These are phyloP conservation scores for Bettongia penicillata DNA, from an alignment of 2,113 vertebrate species.

Conservation along the genomic window DNA sequence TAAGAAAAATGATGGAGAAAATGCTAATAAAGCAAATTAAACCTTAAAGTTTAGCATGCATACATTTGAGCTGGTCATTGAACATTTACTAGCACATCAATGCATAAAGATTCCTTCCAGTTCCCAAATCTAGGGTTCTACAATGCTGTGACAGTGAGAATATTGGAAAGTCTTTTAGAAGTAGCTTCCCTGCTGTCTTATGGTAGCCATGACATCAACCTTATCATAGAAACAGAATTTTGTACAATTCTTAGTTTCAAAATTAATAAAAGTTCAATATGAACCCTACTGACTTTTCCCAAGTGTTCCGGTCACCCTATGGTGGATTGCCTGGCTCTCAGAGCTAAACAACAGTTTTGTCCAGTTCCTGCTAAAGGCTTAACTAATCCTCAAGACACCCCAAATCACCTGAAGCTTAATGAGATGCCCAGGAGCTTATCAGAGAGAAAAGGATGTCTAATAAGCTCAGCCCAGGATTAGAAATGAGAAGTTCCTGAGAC, in stretches of 20 bases:
- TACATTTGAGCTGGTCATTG: not conserved
- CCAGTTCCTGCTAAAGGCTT: conserved; percentile 52
- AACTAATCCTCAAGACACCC: conserved; percentile 71
- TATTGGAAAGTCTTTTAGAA: not conserved
- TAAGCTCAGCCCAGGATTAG: conserved; percentile 58
- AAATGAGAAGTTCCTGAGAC: conserved; percentile 48
- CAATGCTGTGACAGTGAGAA: not conserved
- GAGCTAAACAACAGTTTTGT: conserved; percentile 51
- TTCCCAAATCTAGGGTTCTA: not conserved
- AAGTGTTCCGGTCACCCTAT: not conserved
- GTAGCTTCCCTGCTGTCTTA: not conserved
- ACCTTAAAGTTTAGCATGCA: not conserved
- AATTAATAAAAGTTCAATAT: conserved; percentile 25
- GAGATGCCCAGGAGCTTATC: conserved; percentile 48
- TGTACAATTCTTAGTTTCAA: not conserved
- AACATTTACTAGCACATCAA: not conserved
- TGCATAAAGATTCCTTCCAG: not conserved
- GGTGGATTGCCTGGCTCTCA: conserved; percentile 47
- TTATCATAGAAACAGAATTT: not conserved
- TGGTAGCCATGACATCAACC: not conserved
- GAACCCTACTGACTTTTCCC: conserved; percentile 2
- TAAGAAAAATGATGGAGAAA: not conserved
- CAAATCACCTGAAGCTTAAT: conserved; percentile 62
- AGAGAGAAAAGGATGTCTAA: conserved; percentile 64
- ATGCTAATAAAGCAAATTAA: not conserved